Percentiles rank a stretch among this genome's conserved stretches.
Conservation (phyloP, 2,113 vertebrate genomes). For the Chascanopsetta lugubris region DNA sequence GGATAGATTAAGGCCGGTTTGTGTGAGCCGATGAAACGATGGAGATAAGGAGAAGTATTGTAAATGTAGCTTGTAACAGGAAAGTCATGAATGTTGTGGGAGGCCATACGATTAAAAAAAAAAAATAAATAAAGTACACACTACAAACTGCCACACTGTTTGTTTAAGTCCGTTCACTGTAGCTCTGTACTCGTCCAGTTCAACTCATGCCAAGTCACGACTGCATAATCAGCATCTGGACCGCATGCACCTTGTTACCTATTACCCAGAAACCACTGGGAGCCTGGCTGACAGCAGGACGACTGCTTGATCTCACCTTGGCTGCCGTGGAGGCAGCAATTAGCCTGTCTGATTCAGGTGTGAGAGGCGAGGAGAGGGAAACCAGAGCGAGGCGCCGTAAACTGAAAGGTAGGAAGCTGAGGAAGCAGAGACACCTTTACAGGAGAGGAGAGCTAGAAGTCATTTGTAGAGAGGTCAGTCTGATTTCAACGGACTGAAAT, state of each 20-base stretch:
- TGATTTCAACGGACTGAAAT: conserved; percentile 19
- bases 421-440: conserved; percentile 37
- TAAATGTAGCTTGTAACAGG: background rate
- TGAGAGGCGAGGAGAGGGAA: conserved; percentile 38
- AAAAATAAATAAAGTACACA: background rate
- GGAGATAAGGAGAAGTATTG: background rate
- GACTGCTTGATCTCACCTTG: conserved; percentile 44
- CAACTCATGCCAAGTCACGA: conserved; percentile 29
- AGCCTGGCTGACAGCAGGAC: conserved; percentile 20
- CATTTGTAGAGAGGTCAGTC: conserved; percentile 19
- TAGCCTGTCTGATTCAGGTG: conserved; percentile 49
- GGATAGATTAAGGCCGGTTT: conserved; percentile 15
- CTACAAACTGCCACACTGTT: background rate
- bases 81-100: background rate
- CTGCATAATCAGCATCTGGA: conserved; percentile 39
- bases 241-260: conserved; percentile 29
- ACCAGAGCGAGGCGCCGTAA: conserved; percentile 33
- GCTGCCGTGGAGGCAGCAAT: conserved; percentile 45
- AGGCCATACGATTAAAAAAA: background rate
- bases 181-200: background rate
- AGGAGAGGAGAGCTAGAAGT: conserved; percentile 3
- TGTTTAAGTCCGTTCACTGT: conserved; percentile 7
- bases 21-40: background rate
- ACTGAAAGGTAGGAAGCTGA: conserved; percentile 22
- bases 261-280: conserved; percentile 11